Evolutionary conservation across 2,113 vertebrate genomes (phyloP).

Genomic region (Ictidomys tridecemlineatus): DNA sequence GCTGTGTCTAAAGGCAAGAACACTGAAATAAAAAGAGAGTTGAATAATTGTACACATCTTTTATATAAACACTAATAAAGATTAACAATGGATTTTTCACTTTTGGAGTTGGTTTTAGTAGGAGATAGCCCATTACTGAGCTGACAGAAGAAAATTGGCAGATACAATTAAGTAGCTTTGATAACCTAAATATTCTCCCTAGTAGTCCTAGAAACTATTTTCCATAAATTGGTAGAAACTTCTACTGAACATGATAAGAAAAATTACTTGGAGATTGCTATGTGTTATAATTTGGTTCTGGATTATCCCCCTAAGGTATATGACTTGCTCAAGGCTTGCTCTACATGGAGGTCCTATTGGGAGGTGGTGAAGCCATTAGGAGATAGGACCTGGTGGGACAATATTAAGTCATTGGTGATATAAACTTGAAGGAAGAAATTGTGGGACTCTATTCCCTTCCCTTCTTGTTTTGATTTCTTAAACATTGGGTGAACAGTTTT

Average conservation of each 20-base stretch:
- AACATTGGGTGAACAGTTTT: not conserved
- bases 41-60: not conserved
- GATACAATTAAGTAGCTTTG: not conserved
- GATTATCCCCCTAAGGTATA: not conserved
- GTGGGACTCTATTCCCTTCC: not conserved
- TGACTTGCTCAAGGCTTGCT: not conserved
- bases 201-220: not conserved
- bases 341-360: rapidly evolving
- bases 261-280: not conserved
- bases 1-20: not conserved
- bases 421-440: not conserved
- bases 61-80: not conserved
- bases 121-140: not conserved
- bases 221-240: not conserved
- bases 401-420: no score
- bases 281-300: not conserved
- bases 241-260: not conserved
- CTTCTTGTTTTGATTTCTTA: not conserved
- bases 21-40: not conserved
- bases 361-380: rapidly evolving
- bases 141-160: not conserved
- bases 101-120: not conserved
- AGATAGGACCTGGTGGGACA: rapidly evolving
- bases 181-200: not conserved
- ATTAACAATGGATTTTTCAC: not conserved